Evolutionary conservation across 2,888 invertebrate species (phyloP).

Genomic region (Oxytorus armatus): DNA sequence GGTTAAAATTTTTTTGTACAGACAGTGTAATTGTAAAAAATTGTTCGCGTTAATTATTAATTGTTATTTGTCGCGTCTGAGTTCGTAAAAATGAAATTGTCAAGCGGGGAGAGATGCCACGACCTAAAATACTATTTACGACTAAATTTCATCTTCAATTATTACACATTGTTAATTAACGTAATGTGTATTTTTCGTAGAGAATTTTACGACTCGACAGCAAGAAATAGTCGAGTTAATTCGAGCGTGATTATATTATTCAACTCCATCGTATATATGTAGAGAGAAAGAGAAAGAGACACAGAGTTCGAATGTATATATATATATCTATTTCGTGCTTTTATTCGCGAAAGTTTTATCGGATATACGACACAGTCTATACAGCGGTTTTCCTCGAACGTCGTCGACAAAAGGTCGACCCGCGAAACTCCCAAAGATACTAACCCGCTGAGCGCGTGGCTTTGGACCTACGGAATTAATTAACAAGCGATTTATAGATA

Average conservation of each 20-base stretch:
- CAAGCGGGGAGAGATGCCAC: too few relatives aligned
- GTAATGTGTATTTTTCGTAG: not conserved
- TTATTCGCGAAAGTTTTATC: conserved; percentile 59
- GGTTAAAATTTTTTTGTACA: too few relatives aligned
- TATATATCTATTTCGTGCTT: conserved; percentile 43
- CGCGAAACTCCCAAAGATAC: conserved; percentile 57
- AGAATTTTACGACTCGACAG: not conserved
- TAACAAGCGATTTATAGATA: conserved; percentile 43
- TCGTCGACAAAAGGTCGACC: conserved; percentile 46
- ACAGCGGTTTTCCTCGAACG: not conserved
- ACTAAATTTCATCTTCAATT: not conserved
- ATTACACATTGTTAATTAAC: conserved; percentile 1
- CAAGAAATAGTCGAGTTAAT: conserved; percentile 16
- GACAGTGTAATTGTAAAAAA: too few relatives aligned
- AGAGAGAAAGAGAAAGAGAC: conserved; percentile 8
- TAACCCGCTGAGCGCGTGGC: conserved; percentile 20
- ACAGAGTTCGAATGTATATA: conserved; percentile 36
- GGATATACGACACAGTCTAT: conserved; percentile 52
- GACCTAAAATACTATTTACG: too few relatives aligned
- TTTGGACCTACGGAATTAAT: conserved; percentile 54
- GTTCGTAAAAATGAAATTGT: too few relatives aligned
- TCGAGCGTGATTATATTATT: conserved; percentile 45
- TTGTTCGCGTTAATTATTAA: too few relatives aligned
- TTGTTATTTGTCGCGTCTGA: too few relatives aligned
- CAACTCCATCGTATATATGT: conserved; percentile 16